Conservation (phyloP, 2,113 vertebrate species). For the Pterophyllum scalare region DNA sequence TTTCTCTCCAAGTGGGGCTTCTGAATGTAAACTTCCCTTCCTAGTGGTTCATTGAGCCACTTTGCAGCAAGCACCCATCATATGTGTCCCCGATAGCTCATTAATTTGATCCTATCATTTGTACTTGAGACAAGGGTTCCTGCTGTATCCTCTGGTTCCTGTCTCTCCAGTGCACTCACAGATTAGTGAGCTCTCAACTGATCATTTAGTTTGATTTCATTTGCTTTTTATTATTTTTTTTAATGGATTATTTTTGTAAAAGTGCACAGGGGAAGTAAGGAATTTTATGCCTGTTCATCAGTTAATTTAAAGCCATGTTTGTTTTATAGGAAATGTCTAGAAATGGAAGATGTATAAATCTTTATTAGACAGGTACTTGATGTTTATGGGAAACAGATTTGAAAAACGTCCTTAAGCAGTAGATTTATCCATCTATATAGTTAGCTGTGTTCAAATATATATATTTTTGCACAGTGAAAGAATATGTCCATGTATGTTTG, state of each 20-base stretch:
- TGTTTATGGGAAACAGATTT: slow-evolving; percentile 70
- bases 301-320: slow-evolving; percentile 79
- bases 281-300: slow-evolving; percentile 73
- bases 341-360: slow-evolving; percentile 72
- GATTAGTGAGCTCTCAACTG: slow-evolving; percentile 31
- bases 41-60: slow-evolving; percentile 16
- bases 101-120: slow-evolving; percentile 29
- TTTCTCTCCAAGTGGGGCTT: slow-evolving; percentile 49
- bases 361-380: slow-evolving; percentile 66
- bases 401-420: slow-evolving; percentile 75
- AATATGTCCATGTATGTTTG: slow-evolving; percentile 72
- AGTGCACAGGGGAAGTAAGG: slow-evolving; percentile 52
- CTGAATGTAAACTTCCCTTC: slow-evolving; percentile 66
- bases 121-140: slow-evolving; percentile 41
- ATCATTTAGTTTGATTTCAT: slow-evolving; percentile 39
- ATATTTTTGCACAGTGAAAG: slow-evolving; percentile 78
- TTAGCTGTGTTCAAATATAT: slow-evolving; percentile 73
- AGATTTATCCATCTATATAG: slow-evolving; percentile 58
- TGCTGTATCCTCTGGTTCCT: slow-evolving; percentile 52
- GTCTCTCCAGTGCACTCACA: slow-evolving; percentile 29
- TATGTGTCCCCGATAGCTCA: slow-evolving; percentile 13
- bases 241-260: slow-evolving; percentile 66
- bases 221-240: not conserved
- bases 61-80: slow-evolving; percentile 21
- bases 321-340: slow-evolving; percentile 80